Conservation (phyloP, 2,113 vertebrate genomes). For the Cyprinodon brontotheroides region DNA sequence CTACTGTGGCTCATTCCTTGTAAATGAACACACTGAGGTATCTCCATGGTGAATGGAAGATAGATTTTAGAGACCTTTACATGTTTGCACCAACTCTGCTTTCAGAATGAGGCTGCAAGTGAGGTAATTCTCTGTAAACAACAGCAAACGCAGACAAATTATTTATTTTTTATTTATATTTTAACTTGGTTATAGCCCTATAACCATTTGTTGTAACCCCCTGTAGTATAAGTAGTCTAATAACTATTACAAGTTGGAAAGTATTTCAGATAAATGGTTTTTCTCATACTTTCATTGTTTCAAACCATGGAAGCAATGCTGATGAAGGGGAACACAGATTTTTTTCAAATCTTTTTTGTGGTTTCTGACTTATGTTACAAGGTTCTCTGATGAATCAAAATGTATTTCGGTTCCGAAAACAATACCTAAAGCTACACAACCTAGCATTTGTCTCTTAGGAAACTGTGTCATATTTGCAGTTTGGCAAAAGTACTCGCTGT, state of each 20-base stretch:
- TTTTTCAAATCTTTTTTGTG: slow-evolving; percentile 39
- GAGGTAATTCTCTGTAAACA: slow-evolving; percentile 18
- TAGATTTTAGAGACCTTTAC: slow-evolving; percentile 51
- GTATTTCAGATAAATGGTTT: slow-evolving; percentile 38
- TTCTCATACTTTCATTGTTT: slow-evolving; percentile 17
- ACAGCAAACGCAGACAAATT: background rate
- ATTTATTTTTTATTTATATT: slow-evolving; percentile 1
- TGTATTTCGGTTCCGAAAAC: slow-evolving; percentile 34
- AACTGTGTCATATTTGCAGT: slow-evolving; percentile 24
- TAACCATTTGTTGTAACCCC: slow-evolving; percentile 31
- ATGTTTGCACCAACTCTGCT: slow-evolving; percentile 22
- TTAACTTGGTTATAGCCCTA: slow-evolving; percentile 19
- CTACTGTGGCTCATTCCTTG: slow-evolving; percentile 37
- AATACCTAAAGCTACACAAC: slow-evolving; percentile 42
- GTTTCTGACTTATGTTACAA: slow-evolving; percentile 14
- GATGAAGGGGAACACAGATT: slow-evolving; percentile 15
- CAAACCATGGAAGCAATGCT: slow-evolving; percentile 17
- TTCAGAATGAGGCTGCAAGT: slow-evolving; percentile 13
- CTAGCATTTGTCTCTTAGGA: slow-evolving; percentile 30
- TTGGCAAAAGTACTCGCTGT: slow-evolving; percentile 19
- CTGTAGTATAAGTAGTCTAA: slow-evolving; percentile 18
- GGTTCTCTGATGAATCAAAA: slow-evolving; percentile 38
- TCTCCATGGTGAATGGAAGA: slow-evolving; percentile 36
- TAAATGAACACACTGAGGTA: slow-evolving; percentile 52
- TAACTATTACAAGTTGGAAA: slow-evolving; percentile 35